Conservation (phyloP, 2,888 invertebrate species). For the Callimorpha dominula region DNA sequence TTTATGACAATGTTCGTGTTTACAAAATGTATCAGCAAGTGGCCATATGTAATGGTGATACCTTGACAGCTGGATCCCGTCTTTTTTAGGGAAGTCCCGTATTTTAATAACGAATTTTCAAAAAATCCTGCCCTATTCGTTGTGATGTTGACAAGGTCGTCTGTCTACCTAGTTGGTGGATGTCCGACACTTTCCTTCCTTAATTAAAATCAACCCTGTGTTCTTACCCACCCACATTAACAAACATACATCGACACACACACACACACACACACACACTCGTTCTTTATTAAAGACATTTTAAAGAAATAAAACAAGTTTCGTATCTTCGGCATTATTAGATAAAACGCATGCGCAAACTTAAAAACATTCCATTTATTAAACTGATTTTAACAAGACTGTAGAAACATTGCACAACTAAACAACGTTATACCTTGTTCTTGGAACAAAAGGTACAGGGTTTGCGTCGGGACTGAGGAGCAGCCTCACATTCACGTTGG, state of each 20-base stretch:
- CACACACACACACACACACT: not conserved
- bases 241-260: no score
- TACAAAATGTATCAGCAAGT: no score
- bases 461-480: slow-evolving; percentile 84
- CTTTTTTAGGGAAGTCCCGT: no score
- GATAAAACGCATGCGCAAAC: slow-evolving; percentile 22
- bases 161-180: no score
- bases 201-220: no score
- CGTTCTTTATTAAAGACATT: not conserved
- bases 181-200: no score
- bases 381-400: slow-evolving; percentile 43
- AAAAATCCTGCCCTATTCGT: no score
- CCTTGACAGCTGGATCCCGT: no score
- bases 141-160: no score
- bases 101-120: no score
- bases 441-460: slow-evolving; percentile 78
- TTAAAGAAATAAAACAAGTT: not conserved
- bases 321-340: not conserved
- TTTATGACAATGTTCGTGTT: no score
- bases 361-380: slow-evolving; percentile 41
- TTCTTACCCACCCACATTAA: not conserved
- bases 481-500: slow-evolving; percentile 88
- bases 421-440: slow-evolving; percentile 77
- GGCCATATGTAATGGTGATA: no score
- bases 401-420: slow-evolving; percentile 52